A percentile compares a stretch with the other conserved stretches of the same genome.
Evolutionary conservation across 2,888 invertebrate genomes (phyloP).

Genomic region (Stenurella melanura): DNA sequence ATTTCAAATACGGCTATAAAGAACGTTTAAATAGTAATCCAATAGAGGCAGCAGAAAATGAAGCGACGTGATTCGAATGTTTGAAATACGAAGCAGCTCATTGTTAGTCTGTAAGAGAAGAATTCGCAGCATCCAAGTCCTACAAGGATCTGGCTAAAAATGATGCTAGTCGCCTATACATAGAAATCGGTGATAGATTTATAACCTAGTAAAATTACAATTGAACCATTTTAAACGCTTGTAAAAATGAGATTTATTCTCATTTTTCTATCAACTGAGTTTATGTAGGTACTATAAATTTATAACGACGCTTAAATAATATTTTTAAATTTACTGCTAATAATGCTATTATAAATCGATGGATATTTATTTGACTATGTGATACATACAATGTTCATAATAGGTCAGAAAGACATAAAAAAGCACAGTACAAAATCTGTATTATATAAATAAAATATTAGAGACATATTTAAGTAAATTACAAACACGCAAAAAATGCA

Average conservation of each 20-base stretch:
- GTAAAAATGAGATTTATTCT: neutral
- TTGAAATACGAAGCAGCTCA: constrained; percentile 21
- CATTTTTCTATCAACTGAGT: neutral
- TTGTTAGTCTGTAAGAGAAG: constrained; percentile 25
- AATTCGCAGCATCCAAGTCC: constrained; percentile 30
- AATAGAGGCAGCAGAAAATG: constrained; percentile 12
- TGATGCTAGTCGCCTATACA: constrained; percentile 26
- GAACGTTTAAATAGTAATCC: constrained; percentile 19
- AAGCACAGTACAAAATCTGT: too few relatives aligned
- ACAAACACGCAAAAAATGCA: too few relatives aligned
- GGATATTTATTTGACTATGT: too few relatives aligned
- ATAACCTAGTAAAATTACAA: constrained; percentile 20
- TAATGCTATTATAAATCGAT: too few relatives aligned
- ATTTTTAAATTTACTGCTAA: neutral
- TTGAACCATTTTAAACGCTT: constrained; percentile 6
- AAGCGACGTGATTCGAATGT: constrained; percentile 23
- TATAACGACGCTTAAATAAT: neutral
- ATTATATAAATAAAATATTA: too few relatives aligned
- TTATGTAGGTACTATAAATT: neutral
- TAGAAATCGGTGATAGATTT: constrained; percentile 26
- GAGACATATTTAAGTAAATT: too few relatives aligned
- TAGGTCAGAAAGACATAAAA: too few relatives aligned
- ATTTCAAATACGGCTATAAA: constrained; percentile 7
- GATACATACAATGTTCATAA: too few relatives aligned
- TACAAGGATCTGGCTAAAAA: constrained; percentile 22